phyloP scores from a whole-genome alignment of 1,140 invertebrate genomes.

The Melanaphis sacchari region DNA sequence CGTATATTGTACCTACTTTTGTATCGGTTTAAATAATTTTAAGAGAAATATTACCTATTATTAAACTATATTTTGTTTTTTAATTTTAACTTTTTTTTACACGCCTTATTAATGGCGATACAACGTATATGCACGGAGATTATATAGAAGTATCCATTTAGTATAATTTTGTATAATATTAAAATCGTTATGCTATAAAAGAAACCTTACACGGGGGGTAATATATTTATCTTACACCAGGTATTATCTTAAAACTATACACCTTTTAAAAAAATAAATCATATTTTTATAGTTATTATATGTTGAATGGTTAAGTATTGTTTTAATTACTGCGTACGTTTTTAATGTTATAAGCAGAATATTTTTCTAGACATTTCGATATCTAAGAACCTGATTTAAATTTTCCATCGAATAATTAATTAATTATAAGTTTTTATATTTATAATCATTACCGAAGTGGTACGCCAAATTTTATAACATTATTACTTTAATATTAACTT shows the following conservation, averaged over 20 bases:
- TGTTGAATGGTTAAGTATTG: not conserved
- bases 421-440: not conserved
- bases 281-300: too few relatives aligned
- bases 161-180: not conserved
- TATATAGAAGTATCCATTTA: not conserved
- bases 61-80: not conserved
- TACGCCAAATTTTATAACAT: not conserved
- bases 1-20: not conserved
- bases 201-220: not conserved
- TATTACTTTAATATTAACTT: not conserved
- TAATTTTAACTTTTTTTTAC: not conserved
- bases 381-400: not conserved
- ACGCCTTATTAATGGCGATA: not conserved
- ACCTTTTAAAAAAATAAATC: not conserved
- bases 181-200: not conserved
- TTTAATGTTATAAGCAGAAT: not conserved
- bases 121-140: not conserved
- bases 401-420: not conserved
- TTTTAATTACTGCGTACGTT: not conserved
- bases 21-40: not conserved
- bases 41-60: too few relatives aligned
- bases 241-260: not conserved
- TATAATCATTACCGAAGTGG: not conserved
- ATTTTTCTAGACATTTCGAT: not conserved
- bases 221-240: too few relatives aligned